Conservation (phyloP, 2,888 invertebrate genomes). For the Agrotis segetum region DNA sequence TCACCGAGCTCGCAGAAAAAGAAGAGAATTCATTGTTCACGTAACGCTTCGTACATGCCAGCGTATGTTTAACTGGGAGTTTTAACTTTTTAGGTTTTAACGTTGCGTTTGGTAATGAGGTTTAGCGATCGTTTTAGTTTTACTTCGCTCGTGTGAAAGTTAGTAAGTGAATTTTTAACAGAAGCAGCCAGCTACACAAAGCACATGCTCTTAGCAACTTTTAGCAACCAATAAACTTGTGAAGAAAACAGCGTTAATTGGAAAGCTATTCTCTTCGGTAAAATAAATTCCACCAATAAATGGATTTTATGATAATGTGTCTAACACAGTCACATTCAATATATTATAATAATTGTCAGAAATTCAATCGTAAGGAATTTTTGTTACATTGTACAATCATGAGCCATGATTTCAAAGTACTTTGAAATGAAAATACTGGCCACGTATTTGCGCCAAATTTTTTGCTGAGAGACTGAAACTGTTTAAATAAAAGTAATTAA, state of each 20-base stretch:
- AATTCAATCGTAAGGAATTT: not conserved
- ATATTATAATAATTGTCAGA: not conserved
- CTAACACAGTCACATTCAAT: not conserved
- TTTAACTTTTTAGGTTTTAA: slow-evolving; percentile 59
- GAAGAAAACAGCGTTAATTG: not conserved
- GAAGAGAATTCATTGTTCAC: slow-evolving; percentile 79
- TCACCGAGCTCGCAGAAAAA: slow-evolving; percentile 74
- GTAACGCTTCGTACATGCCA: slow-evolving; percentile 74
- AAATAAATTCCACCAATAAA: not conserved
- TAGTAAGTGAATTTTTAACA: slow-evolving; percentile 1
- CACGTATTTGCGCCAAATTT: slow-evolving; percentile 5
- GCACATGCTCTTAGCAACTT: not conserved
- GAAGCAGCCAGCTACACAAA: not conserved
- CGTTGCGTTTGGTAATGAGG: slow-evolving; percentile 57
- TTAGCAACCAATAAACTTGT: too few relatives aligned
- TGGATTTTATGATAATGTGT: not conserved
- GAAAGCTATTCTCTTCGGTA: not conserved
- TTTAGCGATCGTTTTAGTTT: slow-evolving; percentile 42
- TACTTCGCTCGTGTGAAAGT: slow-evolving; percentile 3
- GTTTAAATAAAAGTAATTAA: slow-evolving; percentile 42
- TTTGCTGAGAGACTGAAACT: slow-evolving; percentile 22
- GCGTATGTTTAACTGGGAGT: slow-evolving; percentile 59
- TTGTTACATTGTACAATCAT: slow-evolving; percentile 10
- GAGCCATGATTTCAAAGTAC: slow-evolving; percentile 3
- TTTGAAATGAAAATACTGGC: slow-evolving; percentile 24